Conservation (phyloP, 2,113 vertebrate genomes). For the Symphodus melops region DNA sequence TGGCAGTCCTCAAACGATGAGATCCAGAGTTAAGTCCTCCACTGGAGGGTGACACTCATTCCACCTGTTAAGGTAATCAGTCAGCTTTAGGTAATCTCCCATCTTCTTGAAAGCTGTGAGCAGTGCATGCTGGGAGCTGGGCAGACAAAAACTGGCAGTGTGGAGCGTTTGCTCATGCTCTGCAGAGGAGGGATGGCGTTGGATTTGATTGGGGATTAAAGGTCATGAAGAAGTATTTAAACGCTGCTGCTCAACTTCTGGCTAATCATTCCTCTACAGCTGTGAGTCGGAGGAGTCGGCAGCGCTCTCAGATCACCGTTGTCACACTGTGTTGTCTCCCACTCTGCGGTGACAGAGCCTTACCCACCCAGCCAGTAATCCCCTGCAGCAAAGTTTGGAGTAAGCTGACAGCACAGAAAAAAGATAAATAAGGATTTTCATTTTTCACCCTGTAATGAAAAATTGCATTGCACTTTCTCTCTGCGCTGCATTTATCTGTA, state of each 20-base stretch:
- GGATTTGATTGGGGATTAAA: constrained; percentile 75
- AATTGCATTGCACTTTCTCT: constrained; percentile 63
- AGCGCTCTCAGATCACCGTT: constrained; percentile 60
- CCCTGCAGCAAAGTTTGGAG: constrained; percentile 73
- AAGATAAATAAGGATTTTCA: constrained; percentile 82
- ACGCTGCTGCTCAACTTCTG: constrained; percentile 58
- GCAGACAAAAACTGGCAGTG: constrained; percentile 10
- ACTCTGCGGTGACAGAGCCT: constrained; percentile 63
- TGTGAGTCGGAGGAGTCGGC: constrained; percentile 58
- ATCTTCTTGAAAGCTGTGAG: constrained; percentile 56
- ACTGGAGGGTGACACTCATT: constrained; percentile 50
- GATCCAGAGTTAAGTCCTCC: constrained; percentile 59
- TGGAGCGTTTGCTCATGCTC: constrained; percentile 37
- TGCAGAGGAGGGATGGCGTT: constrained; percentile 40
- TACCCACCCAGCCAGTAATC: constrained; percentile 75
- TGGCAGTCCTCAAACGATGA: constrained; percentile 14
- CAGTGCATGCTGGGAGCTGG: constrained; percentile 55
- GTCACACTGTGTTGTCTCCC: constrained; percentile 73
- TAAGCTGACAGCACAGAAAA: constrained; percentile 76
- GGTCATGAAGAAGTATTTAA: constrained; percentile 68
- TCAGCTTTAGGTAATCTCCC: constrained; percentile 74
- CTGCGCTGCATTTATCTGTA: constrained; percentile 58
- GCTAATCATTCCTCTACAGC: constrained; percentile 70
- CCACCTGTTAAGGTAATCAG: constrained; percentile 72
- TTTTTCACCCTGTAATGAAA: constrained; percentile 73